A percentile compares a stretch with the other conserved stretches of the same genome.
phyloP scores from a whole-genome alignment of 2,113 vertebrate genomes.

The Marmota monax region DNA sequence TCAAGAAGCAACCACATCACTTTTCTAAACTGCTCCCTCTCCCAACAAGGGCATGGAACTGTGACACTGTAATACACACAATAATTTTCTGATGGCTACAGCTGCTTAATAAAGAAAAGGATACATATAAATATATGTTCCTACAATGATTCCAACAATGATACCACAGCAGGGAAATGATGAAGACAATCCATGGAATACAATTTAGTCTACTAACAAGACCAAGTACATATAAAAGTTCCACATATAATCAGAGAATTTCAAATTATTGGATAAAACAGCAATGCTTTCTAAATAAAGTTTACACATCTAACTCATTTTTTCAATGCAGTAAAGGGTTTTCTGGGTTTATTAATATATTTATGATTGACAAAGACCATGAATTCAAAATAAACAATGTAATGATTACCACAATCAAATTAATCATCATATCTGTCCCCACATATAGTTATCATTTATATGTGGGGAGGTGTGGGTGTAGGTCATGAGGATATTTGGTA shows the following conservation, averaged over 20 bases:
- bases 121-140: not conserved
- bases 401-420: not conserved
- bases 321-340: not conserved
- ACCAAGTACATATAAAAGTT: not conserved
- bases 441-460: not conserved
- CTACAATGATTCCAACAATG: not conserved
- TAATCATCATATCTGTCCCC: too few species aligned
- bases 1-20: not conserved
- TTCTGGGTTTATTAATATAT: not conserved
- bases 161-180: not conserved
- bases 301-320: not conserved
- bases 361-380: not conserved
- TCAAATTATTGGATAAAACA: not conserved
- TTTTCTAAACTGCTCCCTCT: not conserved
- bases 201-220: not conserved
- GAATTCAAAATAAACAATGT: not conserved
- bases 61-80: not conserved
- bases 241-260: not conserved
- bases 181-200: not conserved
- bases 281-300: not conserved
- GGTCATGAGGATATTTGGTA: not conserved
- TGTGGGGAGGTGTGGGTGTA: not conserved
- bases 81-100: not conserved
- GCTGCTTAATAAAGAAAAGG: not conserved
- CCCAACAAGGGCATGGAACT: not conserved